Evolutionary conservation across 2,888 invertebrate genomes (phyloP).

Genomic region (Palloptera scutellata): DNA sequence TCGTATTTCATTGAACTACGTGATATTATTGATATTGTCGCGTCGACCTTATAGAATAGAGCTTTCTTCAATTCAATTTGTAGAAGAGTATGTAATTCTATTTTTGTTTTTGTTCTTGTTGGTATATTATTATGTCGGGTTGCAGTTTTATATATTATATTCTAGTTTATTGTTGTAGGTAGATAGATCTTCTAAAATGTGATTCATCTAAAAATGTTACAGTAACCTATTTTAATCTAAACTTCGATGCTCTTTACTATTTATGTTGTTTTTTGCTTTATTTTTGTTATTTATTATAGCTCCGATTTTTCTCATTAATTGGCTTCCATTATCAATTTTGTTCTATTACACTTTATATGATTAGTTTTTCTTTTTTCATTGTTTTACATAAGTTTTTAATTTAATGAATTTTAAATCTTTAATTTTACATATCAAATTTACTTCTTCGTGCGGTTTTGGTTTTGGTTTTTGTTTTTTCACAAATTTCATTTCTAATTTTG

Average conservation of each 20-base stretch:
- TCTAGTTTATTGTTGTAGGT: constrained; percentile 1
- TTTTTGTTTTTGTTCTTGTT: constrained; percentile 16
- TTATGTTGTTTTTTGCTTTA: neutral
- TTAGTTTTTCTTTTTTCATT: neutral
- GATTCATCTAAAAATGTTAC: constrained; percentile 6
- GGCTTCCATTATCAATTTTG: too few relatives aligned
- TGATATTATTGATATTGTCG: constrained; percentile 14
- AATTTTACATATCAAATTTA: too few relatives aligned
- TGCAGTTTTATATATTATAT: constrained; percentile 18
- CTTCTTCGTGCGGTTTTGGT: too few relatives aligned
- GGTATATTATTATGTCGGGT: constrained; percentile 24
- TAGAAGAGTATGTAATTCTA: constrained; percentile 32
- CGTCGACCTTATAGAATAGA: constrained; percentile 14
- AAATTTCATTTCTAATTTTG: constrained; percentile 1
- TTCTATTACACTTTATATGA: too few relatives aligned
- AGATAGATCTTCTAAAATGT: constrained; percentile 5
- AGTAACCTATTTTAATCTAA: too few relatives aligned
- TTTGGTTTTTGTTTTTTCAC: neutral
- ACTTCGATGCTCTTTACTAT: too few relatives aligned
- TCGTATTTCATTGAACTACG: constrained; percentile 13
- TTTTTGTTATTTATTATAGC: neutral
- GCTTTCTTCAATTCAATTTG: constrained; percentile 8
- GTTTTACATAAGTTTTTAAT: neutral
- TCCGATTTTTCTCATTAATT: too few relatives aligned
- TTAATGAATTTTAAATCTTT: too few relatives aligned